These are phyloP conservation scores for Nyctibius grandis DNA, from an alignment of 2,797 vertebrate species.

Conservation along the genomic window DNA sequence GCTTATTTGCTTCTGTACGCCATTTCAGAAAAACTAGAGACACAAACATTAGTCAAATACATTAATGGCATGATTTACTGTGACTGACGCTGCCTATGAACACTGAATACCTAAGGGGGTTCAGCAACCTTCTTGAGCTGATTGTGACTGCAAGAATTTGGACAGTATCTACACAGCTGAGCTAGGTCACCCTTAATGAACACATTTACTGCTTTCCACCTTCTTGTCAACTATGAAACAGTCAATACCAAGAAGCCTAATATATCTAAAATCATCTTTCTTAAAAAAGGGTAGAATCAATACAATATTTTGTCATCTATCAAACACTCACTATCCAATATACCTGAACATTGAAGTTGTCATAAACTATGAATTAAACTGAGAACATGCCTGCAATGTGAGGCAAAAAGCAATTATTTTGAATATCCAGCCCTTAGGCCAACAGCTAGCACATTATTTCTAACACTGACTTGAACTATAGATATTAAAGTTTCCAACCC, in stretches of 20 bases:
- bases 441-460: neutral
- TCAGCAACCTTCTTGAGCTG: neutral
- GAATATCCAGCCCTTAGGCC: neutral
- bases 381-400: constrained; percentile 1
- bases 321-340: neutral
- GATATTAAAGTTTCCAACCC: neutral
- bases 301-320: neutral
- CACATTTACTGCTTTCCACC: neutral
- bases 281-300: neutral
- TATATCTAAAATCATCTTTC: neutral
- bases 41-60: neutral
- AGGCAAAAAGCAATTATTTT: constrained; percentile 6
- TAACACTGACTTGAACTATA: neutral
- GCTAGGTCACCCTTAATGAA: neutral
- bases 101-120: neutral
- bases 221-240: neutral
- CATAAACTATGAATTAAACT: neutral
- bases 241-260: neutral
- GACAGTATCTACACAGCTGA: neutral
- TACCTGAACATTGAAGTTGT: neutral
- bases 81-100: neutral
- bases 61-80: neutral
- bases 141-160: neutral
- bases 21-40: neutral
- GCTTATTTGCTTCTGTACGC: neutral